Evolutionary conservation across 2,797 vertebrate species (phyloP), one percentile per base, ranked within the genome.

Genomic region (Enteromius afrohamiltoni): DNA sequence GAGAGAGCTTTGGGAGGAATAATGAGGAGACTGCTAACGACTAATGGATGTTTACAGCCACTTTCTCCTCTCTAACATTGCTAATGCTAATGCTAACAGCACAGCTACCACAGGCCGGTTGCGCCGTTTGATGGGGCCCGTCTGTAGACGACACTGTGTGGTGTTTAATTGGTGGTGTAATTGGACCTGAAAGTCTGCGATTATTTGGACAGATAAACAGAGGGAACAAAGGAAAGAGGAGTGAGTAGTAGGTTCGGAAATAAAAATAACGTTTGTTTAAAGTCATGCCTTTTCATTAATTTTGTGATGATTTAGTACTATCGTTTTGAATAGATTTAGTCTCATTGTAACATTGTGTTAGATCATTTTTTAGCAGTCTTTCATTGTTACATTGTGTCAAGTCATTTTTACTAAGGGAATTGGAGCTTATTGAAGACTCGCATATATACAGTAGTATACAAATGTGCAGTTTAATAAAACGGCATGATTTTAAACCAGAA

Each of bases 11-110:
- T 96, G 95, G 92, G 93, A 95, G 95, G 94, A 94, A 96, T 96
- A 96, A 97, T 96, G 95, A 96, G 95, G 91, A 95, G 94, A 92
- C 89, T 91, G 94, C 95, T 96, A 96, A 95, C 93, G 88, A 89
- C 95, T 97, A 97, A 97, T 97, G 95, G 95, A 95, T 96, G 95
- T 96, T 97, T 97, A 95, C 95, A 95, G 92, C 92, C 92, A 74
- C 83, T 87, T 82, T 94, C 89, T 87, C 94, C 86, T 90, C 90
- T 91, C 87, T 47, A 85, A 91, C 89, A 88, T 88, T 83, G 60
- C 92, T 92, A 85, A 80, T 84, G 87, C 86, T 89, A 91, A 90
- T 83, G 85, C 85, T 86, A 82, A 77, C 51, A 70, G 78, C 3
- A 6, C 78, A 55, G 82, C 77, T 74, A 34, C 53, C 21, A 83